Base-by-base conservation (phyloP, 1,140 invertebrate genomes). In the Mesaphorura yosii region DNA sequence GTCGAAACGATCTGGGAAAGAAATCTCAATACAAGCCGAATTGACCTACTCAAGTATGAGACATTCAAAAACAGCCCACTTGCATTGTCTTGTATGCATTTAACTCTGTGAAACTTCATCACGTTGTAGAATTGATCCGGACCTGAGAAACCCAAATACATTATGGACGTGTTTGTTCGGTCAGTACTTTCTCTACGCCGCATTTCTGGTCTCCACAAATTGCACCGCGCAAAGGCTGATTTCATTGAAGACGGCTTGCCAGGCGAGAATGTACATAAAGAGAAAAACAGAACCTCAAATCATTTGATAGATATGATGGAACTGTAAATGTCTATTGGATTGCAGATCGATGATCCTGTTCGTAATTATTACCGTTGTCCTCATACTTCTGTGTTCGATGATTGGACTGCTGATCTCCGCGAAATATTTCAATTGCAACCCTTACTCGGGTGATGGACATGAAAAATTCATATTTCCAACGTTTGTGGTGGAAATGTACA, bases 41-140 rank as follows among this genome's bases (percentile, higher is more conserved):
- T 42, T 19, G 40, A 6, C n/a, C 40, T 14, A n/a, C 44, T 22
- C 17, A 37, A 19, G 19, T 19, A 0, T 75, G 77, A 28, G 81
- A 84, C 0, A 79, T 80, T 10, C 64, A 67, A 0, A 70, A 67
- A 14, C 69, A 86, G 48, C 75, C 79, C 2, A 19, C 28, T 1
- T 38, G 20, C 0, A 46, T 29, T 27, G 12, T 4, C 1, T 40
- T 28, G 39, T 53, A 34, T 37, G 19, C 2, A 10, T 40, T 34
- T 7, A 29, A n/a, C 4, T 12, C 23, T 7, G 23, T 19, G 14
- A 26, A 6, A 22, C 22, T 27, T 47, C 10, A 5, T 27, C 7
- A n/a, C 10, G 23, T 22, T 7, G 23, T 47, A 27, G 45, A n/a
- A 12, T 47, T 12, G 26, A 27, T 22, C 45, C 26, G 10, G 23